These are phyloP conservation scores for Channallabes apus DNA, from an alignment of 2,797 vertebrate genomes.

Conservation along the genomic window DNA sequence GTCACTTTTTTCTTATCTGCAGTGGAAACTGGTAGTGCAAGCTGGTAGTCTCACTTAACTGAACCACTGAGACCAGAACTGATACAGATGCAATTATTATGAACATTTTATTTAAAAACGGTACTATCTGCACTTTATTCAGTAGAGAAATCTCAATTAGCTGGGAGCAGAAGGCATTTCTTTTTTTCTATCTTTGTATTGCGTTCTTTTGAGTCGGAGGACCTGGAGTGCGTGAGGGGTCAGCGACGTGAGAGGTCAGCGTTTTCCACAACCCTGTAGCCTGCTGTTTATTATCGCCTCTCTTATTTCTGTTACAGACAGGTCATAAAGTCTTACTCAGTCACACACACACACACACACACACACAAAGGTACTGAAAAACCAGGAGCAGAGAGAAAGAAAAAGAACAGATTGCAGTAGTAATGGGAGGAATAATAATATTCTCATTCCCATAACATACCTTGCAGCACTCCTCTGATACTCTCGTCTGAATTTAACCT, in stretches of 20 bases:
- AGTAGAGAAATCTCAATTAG: constrained; percentile 16
- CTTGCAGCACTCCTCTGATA: neutral
- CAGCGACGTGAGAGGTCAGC: constrained; percentile 62
- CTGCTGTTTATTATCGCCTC: constrained; percentile 36
- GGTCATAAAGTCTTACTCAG: constrained; percentile 36
- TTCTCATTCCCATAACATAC: neutral
- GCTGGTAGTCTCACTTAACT: neutral
- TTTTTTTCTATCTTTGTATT: constrained; percentile 17
- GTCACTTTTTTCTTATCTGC: neutral
- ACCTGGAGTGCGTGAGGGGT: constrained; percentile 41
- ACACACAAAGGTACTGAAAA: neutral
- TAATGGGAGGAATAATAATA: neutral
- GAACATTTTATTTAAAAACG: constrained; percentile 23
- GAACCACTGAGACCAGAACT: neutral
- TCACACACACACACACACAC: neutral
- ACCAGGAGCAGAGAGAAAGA: constrained; percentile 30
- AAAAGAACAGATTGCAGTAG: neutral
- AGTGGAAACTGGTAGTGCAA: constrained; percentile 1
- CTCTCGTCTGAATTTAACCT: neutral
- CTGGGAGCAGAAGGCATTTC: constrained; percentile 12
- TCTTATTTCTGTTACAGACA: constrained; percentile 34
- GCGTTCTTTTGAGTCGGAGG: constrained; percentile 23
- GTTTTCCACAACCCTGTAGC: constrained; percentile 64
- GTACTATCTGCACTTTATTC: constrained; percentile 12
- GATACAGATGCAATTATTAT: neutral